phyloP scores from a whole-genome alignment of 2,888 invertebrate genomes.

The Apodemia mormo region DNA sequence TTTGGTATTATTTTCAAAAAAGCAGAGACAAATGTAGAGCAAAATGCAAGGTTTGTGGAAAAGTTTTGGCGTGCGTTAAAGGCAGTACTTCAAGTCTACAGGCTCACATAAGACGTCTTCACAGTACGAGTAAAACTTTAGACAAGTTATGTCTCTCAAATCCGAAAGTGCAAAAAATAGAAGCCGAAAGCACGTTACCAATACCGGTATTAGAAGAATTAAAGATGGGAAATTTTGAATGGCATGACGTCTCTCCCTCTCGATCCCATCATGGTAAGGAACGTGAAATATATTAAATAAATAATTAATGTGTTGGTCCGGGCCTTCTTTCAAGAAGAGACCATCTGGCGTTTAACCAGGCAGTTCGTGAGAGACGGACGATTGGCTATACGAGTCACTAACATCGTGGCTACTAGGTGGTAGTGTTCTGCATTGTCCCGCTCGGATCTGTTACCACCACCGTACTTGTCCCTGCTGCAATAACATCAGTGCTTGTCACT shows the following conservation, averaged over 20 bases:
- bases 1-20: slow-evolving; percentile 15
- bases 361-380: no score
- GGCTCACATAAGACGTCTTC: background rate
- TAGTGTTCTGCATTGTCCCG: no score
- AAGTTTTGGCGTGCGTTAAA: background rate
- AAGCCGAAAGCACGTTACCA: background rate
- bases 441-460: no score
- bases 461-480: no score
- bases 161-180: background rate
- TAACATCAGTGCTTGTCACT: no score
- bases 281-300: no score
- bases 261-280: background rate
- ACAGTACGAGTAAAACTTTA: background rate
- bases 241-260: background rate
- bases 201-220: background rate
- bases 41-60: background rate
- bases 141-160: background rate
- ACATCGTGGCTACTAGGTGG: no score
- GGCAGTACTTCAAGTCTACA: background rate
- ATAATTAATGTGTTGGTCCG: no score
- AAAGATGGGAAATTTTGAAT: background rate
- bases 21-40: slow-evolving; percentile 2
- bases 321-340: no score
- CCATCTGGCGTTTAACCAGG: no score
- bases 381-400: no score